These are phyloP conservation scores for Papilio polyxenes DNA, from an alignment of 1,140 invertebrate genomes.

Conservation along the genomic window DNA sequence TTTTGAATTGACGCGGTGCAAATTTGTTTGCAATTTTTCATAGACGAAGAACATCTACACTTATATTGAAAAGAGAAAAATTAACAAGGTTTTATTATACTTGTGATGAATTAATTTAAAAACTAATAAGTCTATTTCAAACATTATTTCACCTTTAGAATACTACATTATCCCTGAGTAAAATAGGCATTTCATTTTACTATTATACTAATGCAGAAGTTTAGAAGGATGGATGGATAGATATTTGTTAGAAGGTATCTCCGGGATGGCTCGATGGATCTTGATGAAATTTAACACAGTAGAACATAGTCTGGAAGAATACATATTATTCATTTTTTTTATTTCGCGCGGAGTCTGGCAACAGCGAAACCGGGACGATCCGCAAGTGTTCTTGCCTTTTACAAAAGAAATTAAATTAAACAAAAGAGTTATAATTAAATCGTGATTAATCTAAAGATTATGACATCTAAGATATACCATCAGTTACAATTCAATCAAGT, in stretches of 20 bases:
- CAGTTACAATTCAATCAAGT: not conserved
- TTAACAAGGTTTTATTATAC: not conserved
- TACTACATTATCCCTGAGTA: not conserved
- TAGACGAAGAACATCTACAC: not conserved
- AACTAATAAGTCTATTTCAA: not conserved
- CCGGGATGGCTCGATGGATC: no score
- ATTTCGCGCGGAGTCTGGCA: no score
- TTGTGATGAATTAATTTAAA: not conserved
- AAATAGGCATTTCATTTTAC: not conserved
- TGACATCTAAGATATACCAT: not conserved
- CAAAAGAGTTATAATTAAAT: not conserved
- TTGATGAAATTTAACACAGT: no score
- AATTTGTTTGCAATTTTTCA: not conserved
- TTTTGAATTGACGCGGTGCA: not conserved
- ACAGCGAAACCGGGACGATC: no score
- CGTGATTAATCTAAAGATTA: not conserved
- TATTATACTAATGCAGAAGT: no score
- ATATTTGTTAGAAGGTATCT: no score
- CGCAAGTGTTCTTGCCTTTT: no score
- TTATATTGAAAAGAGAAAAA: not conserved
- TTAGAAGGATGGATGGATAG: no score
- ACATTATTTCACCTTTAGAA: not conserved
- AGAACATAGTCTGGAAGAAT: no score
- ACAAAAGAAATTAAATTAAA: no score
- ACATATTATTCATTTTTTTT: no score